A percentile compares a stretch with the other conserved stretches of the same genome.
These are phyloP conservation scores for Zygogramma bicolorata DNA, from an alignment of 2,888 invertebrate genomes.

Conservation along the genomic window DNA sequence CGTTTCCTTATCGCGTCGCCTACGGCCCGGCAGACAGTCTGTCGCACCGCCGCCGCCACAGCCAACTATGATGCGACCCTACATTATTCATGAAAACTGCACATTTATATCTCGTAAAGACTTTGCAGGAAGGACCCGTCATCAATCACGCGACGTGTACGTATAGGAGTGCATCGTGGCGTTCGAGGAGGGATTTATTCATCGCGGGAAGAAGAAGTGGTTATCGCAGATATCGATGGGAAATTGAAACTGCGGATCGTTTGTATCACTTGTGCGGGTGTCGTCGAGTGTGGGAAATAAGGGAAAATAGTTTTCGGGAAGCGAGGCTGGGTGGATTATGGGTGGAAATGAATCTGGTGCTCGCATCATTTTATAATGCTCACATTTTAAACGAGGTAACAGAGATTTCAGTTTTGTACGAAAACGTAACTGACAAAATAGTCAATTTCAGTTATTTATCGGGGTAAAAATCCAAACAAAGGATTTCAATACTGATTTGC, in stretches of 20 bases:
- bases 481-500: no score
- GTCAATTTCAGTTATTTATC: no score
- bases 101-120: conserved; percentile 64
- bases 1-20: conserved; percentile 51
- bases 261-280: conserved; percentile 3
- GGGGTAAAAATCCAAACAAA: no score
- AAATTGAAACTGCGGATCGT: conserved; percentile 10
- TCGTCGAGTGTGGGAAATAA: not conserved
- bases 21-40: conserved; percentile 54
- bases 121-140: conserved; percentile 48
- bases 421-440: no score
- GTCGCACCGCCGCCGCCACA: conserved; percentile 49
- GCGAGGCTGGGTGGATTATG: no score
- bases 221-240: conserved; percentile 7
- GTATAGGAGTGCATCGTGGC: conserved; percentile 22
- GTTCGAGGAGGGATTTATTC: conserved; percentile 2
- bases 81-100: conserved; percentile 67
- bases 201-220: conserved; percentile 10
- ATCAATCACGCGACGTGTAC: conserved; percentile 47
- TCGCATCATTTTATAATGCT: no score
- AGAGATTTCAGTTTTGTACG: no score
- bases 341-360: no score
- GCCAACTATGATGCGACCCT: conserved; percentile 55
- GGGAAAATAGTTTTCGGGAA: not conserved
- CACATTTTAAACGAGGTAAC: no score